These are phyloP conservation scores for Mycalesis mineus DNA, from an alignment of 2,888 invertebrate species.

Conservation along the genomic window DNA sequence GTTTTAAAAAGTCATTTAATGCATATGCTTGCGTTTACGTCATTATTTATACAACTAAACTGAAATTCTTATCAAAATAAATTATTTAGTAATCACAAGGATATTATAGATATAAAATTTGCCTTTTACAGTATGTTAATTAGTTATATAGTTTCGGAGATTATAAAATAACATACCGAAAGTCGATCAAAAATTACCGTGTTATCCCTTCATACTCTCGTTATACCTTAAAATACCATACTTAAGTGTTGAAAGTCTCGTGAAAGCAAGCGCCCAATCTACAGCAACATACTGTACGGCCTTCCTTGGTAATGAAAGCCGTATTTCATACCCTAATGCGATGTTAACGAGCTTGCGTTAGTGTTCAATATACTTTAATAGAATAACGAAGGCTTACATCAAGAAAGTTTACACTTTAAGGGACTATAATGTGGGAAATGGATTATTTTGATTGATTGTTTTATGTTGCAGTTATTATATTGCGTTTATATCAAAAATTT, in stretches of 20 bases:
- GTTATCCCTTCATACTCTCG: too few relatives aligned
- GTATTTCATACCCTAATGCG: constrained; percentile 43
- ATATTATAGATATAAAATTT: too few relatives aligned
- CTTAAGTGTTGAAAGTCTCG: constrained; percentile 17
- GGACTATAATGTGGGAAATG: not conserved
- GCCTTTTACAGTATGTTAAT: too few relatives aligned
- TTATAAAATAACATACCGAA: too few relatives aligned
- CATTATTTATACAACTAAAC: too few relatives aligned
- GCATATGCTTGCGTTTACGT: too few relatives aligned
- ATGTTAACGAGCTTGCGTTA: constrained; percentile 44
- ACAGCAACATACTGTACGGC: constrained; percentile 17
- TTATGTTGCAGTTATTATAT: not conserved
- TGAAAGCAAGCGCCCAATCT: constrained; percentile 35
- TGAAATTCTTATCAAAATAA: too few relatives aligned
- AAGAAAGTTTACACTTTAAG: constrained; percentile 1
- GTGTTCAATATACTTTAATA: constrained; percentile 34
- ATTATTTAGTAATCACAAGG: too few relatives aligned
- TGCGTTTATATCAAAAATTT: too few relatives aligned
- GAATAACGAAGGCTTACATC: constrained; percentile 5
- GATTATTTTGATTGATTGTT: not conserved
- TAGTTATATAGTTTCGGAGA: too few relatives aligned
- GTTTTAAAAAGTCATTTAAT: too few relatives aligned
- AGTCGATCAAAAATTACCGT: too few relatives aligned
- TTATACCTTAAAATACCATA: not conserved
- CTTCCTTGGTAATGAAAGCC: constrained; percentile 40